Conservation (phyloP, 1,140 invertebrate species). For the Cydia fagiglandana region DNA sequence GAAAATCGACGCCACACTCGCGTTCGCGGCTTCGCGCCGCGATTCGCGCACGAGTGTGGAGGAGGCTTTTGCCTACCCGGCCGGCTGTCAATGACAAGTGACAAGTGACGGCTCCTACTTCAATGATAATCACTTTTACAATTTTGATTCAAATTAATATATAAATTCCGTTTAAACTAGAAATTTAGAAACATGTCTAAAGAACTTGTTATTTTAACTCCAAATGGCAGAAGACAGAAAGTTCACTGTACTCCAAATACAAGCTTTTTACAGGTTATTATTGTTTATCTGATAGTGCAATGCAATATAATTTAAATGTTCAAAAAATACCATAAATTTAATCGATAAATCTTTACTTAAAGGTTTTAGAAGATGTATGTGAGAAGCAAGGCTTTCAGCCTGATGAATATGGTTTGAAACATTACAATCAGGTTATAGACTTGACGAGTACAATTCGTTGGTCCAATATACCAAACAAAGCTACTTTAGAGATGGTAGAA, state of each 20-base stretch:
- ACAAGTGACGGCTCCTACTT: neutral
- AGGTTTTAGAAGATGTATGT: conserved; percentile 91
- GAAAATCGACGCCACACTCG: too few relatives aligned
- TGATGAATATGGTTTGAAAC: conserved; percentile 88
- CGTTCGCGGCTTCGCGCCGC: too few relatives aligned
- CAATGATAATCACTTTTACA: conserved; percentile 18
- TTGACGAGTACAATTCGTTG: conserved; percentile 86
- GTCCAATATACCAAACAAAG: conserved; percentile 90
- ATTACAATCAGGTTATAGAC: conserved; percentile 87
- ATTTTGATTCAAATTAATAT: conserved; percentile 7
- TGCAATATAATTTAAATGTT: conserved; percentile 34
- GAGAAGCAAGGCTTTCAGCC: conserved; percentile 85
- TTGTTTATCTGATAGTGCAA: conserved; percentile 32
- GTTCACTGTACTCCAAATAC: conserved; percentile 85
- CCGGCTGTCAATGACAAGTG: conserved; percentile 31
- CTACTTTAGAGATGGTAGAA: conserved; percentile 87
- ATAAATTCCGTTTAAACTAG: neutral
- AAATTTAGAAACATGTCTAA: conserved; percentile 54
- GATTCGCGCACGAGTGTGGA: too few relatives aligned
- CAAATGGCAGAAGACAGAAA: conserved; percentile 84
- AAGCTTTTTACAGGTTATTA: conserved; percentile 83
- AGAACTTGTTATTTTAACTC: conserved; percentile 81
- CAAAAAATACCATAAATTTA: conserved; percentile 1
- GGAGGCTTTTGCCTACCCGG: too few relatives aligned
- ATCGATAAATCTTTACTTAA: conserved; percentile 49